Evolutionary conservation across 2,888 invertebrate genomes (phyloP).

Genomic region (Tinea pellionella): DNA sequence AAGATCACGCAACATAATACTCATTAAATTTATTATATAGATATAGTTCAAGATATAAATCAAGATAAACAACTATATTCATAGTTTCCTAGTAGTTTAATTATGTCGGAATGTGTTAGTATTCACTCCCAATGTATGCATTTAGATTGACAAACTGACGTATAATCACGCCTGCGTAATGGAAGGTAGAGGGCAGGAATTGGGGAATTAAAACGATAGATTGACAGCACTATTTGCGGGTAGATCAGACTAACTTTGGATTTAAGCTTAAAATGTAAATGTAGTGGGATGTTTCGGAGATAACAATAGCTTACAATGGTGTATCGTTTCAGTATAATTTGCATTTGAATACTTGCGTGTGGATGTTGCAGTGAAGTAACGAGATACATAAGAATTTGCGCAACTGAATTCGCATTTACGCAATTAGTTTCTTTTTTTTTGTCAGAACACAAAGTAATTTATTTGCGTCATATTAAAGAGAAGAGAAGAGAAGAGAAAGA

Average conservation of each 20-base stretch:
- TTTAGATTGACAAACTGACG: neutral
- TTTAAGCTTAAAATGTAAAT: neutral
- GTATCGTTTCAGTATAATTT: constrained; percentile 59
- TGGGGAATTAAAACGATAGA: neutral
- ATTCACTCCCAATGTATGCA: neutral
- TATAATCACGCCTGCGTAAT: neutral
- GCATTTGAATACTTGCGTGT: constrained; percentile 53
- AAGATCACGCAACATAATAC: no score
- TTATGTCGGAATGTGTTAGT: no score
- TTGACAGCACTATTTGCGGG: neutral
- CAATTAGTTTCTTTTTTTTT: no score
- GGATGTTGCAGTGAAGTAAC: constrained; percentile 37
- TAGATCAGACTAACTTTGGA: neutral
- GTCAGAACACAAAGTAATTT: no score
- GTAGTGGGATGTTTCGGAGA: constrained; percentile 20
- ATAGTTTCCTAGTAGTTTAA: no score
- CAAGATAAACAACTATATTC: no score
- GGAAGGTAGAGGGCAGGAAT: no score
- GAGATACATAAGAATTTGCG: constrained; percentile 22
- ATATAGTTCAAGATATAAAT: no score
- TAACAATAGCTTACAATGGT: constrained; percentile 38
- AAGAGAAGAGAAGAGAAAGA: no score
- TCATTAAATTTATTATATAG: no score
- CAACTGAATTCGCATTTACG: no score
- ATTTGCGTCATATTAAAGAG: no score